phyloP scores from a whole-genome alignment of 2,888 invertebrate species.

The Pseudococcus jackbeardsleyi region DNA sequence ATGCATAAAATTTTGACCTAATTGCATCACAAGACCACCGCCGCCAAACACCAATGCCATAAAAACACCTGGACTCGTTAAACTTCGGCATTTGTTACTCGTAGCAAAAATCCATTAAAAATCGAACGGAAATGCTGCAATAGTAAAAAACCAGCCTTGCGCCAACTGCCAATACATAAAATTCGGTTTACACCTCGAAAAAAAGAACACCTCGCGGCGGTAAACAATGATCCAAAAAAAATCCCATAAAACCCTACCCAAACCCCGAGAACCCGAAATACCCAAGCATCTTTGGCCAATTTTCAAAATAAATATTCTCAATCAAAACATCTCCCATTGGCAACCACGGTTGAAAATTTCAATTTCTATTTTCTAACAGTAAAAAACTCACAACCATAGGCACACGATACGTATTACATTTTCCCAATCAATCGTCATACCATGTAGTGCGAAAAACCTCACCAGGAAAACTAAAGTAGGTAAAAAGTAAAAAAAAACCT shows the following conservation, averaged over 20 bases:
- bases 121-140: too few relatives aligned
- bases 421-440: not conserved
- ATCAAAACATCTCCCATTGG: not conserved
- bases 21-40: too few relatives aligned
- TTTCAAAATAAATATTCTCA: not conserved
- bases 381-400: too few relatives aligned
- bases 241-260: too few relatives aligned
- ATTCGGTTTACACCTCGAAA: not conserved
- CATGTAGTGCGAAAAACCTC: not conserved
- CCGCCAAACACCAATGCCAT: too few relatives aligned
- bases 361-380: not conserved
- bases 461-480: not conserved
- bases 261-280: not conserved
- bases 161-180: too few relatives aligned
- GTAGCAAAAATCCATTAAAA: too few relatives aligned
- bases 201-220: not conserved
- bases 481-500: not conserved
- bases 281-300: not conserved
- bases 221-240: not conserved
- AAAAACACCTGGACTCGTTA: too few relatives aligned
- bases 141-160: too few relatives aligned
- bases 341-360: not conserved
- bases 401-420: too few relatives aligned
- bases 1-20: too few relatives aligned
- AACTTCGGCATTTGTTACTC: too few relatives aligned